A percentile compares a stretch with the other conserved stretches of the same genome.
These are phyloP conservation scores for Hyperopisus bebe DNA, from an alignment of 2,113 vertebrate genomes.

Conservation along the genomic window DNA sequence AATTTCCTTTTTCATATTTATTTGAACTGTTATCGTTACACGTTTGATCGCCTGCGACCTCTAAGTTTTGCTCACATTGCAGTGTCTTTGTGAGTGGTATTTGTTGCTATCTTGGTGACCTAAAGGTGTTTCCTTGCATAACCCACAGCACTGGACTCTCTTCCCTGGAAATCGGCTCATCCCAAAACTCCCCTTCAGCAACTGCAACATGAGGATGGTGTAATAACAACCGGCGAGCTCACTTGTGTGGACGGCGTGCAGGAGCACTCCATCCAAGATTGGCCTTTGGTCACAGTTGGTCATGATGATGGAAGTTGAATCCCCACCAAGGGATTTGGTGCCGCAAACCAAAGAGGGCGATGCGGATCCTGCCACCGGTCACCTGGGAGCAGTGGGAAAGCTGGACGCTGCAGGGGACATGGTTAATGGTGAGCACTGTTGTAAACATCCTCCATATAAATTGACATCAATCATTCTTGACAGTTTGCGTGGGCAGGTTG, in stretches of 20 bases:
- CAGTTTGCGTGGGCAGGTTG: not conserved
- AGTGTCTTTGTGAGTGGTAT: not conserved
- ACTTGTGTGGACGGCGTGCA: not conserved
- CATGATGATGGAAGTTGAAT: constrained; percentile 40
- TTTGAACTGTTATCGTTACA: not conserved
- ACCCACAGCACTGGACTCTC: not conserved
- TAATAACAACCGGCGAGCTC: not conserved
- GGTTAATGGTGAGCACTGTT: constrained; percentile 47
- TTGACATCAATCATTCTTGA: not conserved
- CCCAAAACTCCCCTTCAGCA: not conserved
- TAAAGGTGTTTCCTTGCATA: not conserved
- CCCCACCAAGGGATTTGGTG: constrained; percentile 24
- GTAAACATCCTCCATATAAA: not conserved
- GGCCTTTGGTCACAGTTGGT: constrained; percentile 27
- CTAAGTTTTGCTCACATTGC: not conserved
- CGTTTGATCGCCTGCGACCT: not conserved
- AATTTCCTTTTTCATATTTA: not conserved
- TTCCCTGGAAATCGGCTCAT: not conserved
- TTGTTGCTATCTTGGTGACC: not conserved
- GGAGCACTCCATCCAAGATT: constrained; percentile 35
- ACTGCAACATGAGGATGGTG: constrained; percentile 12
- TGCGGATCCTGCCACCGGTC: constrained; percentile 17
- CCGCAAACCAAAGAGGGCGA: constrained; percentile 38
- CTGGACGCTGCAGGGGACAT: constrained; percentile 25
- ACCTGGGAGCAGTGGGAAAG: constrained; percentile 31